These are phyloP conservation scores for Oscheius sp. DNA, from an alignment of 2,888 invertebrate species.

Conservation along the genomic window DNA sequence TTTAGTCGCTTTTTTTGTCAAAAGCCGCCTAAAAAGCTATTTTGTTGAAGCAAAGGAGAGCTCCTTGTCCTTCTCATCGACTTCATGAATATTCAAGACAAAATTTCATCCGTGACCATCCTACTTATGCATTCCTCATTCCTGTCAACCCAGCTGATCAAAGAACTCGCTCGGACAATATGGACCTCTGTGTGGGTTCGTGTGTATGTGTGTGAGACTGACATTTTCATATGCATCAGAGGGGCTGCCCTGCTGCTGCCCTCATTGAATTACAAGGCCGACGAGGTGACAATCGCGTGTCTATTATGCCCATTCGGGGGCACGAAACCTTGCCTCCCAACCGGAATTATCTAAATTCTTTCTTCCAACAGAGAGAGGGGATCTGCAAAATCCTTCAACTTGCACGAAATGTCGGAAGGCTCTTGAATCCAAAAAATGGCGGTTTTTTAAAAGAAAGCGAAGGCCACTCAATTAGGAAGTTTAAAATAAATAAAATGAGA, in stretches of 20 bases:
- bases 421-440: no score
- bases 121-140: background rate
- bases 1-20: no score
- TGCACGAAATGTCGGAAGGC: no score
- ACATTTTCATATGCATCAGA: conserved; percentile 14
- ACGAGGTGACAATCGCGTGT: conserved; percentile 5
- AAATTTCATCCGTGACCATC: background rate
- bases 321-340: background rate
- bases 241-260: no score
- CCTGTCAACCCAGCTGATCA: background rate
- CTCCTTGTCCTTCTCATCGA: background rate
- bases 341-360: no score
- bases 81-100: background rate
- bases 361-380: no score
- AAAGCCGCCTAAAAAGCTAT: background rate
- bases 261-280: conserved; percentile 9
- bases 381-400: no score
- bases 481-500: no score
- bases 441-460: background rate
- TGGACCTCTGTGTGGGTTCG: no score
- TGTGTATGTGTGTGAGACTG: background rate
- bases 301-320: no score
- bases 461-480: no score
- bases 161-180: background rate
- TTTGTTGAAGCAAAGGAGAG: background rate